Base-by-base conservation (phyloP, 2,888 invertebrate genomes). In the Acanthopleura granulata region DNA sequence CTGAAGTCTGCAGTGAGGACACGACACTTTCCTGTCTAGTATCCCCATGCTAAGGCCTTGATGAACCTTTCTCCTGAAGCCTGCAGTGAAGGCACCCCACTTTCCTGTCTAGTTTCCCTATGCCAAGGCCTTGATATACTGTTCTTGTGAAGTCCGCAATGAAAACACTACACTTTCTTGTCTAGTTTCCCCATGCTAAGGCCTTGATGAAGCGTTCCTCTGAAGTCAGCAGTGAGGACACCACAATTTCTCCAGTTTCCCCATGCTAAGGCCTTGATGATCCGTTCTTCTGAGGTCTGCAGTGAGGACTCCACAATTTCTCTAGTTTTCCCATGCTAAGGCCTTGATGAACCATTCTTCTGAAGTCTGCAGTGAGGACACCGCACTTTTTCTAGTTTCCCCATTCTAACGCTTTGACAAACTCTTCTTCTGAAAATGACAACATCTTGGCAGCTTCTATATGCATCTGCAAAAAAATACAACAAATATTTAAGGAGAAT, bases 341-440 rank as follows among this genome's bases (percentile, higher is more conserved):
- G 62, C 25, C 25, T 40, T 40, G 40, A 40, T 40, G 9, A 40
- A 40, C 57, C 57, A 57, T 57, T 57, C 57, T 22, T n/a, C 18
- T n/a, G 57, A 4, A 18, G 18, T 57, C 57, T 6, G 4, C 3
- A 57, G 12, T 3, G 1, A 57, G 22, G 6, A n/a, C 3, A 4
- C 57, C 1, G 6, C 3, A 18, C 3, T 57, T 57, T 18, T 57
- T 16, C 40, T 40, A 87, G 76, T 84, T 86, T 30, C 89, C 90
- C 90, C 91, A 90, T 75, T 91, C 91, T 49, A 91, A 80, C 9
- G 91, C 90, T 79, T 90, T 90, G 18, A 91, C 88, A 86, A 91
- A 91, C 73, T 91, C 91, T 74, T 91, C 91, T 80, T 91, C 91
- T 0, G 91, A 87, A 81, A 91, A 91, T 74, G 89, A 85, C 69